Percentiles rank a stretch among this genome's conserved stretches.
phyloP scores from a whole-genome alignment of 92 coral and sea anemone species.

The Epizoanthus fatuus region DNA sequence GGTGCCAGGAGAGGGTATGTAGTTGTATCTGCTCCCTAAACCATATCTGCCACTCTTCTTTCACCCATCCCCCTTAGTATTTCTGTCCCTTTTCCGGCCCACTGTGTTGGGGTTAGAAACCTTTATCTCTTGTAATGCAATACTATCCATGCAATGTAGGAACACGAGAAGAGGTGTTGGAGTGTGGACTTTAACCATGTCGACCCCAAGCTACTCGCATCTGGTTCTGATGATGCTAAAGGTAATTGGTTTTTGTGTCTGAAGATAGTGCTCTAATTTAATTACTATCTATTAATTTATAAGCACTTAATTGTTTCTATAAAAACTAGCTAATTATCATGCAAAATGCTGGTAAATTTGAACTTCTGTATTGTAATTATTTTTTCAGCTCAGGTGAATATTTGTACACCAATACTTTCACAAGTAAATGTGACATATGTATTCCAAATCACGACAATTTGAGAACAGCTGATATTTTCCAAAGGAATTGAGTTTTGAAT shows the following conservation, averaged over 20 bases:
- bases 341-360: background rate
- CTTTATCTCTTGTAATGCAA: background rate
- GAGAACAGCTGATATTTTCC: too few relatives aligned
- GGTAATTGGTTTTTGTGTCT: constrained; percentile 52
- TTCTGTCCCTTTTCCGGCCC: too few relatives aligned
- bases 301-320: background rate
- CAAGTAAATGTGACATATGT: too few relatives aligned
- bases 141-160: constrained; percentile 50
- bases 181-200: constrained; percentile 99
- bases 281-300: too few relatives aligned
- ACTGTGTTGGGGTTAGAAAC: background rate
- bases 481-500: too few relatives aligned
- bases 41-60: too few relatives aligned
- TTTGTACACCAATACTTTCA: background rate
- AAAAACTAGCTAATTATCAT: background rate
- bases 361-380: background rate
- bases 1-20: too few relatives aligned
- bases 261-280: too few relatives aligned
- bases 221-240: constrained; percentile 99
- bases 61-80: too few relatives aligned
- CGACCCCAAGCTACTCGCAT: constrained; percentile 96
- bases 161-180: constrained; percentile 99
- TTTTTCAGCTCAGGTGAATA: too few relatives aligned
- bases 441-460: too few relatives aligned
- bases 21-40: too few relatives aligned